phyloP scores from a whole-genome alignment of 2,888 invertebrate species.

The Drosophila austrosaltans region DNA sequence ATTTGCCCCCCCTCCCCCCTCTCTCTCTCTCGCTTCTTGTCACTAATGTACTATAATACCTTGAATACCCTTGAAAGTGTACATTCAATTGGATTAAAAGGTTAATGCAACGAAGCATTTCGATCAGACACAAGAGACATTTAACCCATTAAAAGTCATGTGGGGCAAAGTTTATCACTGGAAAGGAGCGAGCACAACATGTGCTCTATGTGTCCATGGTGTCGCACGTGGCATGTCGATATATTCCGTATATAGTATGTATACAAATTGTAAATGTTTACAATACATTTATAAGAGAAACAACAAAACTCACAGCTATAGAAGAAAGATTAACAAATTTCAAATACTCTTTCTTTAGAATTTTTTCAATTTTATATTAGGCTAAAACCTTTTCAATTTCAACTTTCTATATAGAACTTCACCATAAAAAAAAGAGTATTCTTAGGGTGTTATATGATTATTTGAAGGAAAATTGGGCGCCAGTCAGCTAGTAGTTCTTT shows the following conservation, averaged over 20 bases:
- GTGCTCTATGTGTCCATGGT: slow-evolving; percentile 34
- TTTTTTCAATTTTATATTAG: too few species aligned
- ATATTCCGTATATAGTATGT: slow-evolving; percentile 52
- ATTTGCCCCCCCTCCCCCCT: slow-evolving; percentile 31
- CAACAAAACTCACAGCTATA: slow-evolving; percentile 10
- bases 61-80: slow-evolving; percentile 5
- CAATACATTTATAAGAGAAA: slow-evolving; percentile 42
- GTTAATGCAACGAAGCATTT: not conserved
- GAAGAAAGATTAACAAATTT: not conserved
- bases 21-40: too few species aligned
- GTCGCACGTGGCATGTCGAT: slow-evolving; percentile 45
- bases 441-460: not conserved
- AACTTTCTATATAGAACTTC: too few species aligned
- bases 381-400: too few species aligned
- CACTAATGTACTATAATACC: too few species aligned
- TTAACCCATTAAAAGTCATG: slow-evolving; percentile 14
- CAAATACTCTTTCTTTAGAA: slow-evolving; percentile 20
- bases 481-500: slow-evolving; percentile 61
- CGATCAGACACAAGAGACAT: not conserved
- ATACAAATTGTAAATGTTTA: slow-evolving; percentile 49
- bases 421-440: not conserved
- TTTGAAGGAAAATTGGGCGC: slow-evolving; percentile 59
- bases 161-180: slow-evolving; percentile 3
- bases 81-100: not conserved
- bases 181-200: not conserved